phyloP scores from a whole-genome alignment of 2,797 vertebrate genomes.

The Cephalopachus bancanus region DNA sequence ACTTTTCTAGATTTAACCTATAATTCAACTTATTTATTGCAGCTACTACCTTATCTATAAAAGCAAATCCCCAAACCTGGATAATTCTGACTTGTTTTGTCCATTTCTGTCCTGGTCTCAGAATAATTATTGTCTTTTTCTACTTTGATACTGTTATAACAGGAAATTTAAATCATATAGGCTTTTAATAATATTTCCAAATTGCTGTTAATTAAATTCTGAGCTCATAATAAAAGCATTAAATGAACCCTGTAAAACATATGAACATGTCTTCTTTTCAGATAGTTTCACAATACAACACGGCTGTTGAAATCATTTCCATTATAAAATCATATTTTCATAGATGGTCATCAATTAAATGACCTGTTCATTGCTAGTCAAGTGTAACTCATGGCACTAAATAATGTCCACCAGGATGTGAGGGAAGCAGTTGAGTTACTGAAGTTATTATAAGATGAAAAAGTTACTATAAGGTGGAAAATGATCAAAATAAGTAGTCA shows the following conservation, averaged over 20 bases:
- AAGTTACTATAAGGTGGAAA: neutral
- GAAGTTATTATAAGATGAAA: neutral
- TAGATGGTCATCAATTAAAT: neutral
- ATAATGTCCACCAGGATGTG: neutral
- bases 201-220: slow-evolving; percentile 23
- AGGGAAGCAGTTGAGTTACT: neutral
- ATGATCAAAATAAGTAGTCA: neutral
- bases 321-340: slow-evolving; percentile 2
- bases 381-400: slow-evolving; percentile 3
- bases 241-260: neutral
- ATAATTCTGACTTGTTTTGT: neutral
- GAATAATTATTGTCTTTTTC: neutral
- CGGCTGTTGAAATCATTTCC: slow-evolving; percentile 15
- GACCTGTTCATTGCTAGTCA: slow-evolving; percentile 1
- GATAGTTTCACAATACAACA: neutral
- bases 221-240: neutral
- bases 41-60: neutral
- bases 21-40: neutral
- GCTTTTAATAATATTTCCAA: neutral
- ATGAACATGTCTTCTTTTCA: neutral
- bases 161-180: neutral
- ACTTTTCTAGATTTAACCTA: neutral
- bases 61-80: neutral
- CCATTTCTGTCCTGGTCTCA: neutral
- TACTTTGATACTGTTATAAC: slow-evolving; percentile 25